Percentiles rank a stretch among this genome's conserved stretches.
phyloP scores from a whole-genome alignment of 2,888 invertebrate species.

The Prosapia bicincta region DNA sequence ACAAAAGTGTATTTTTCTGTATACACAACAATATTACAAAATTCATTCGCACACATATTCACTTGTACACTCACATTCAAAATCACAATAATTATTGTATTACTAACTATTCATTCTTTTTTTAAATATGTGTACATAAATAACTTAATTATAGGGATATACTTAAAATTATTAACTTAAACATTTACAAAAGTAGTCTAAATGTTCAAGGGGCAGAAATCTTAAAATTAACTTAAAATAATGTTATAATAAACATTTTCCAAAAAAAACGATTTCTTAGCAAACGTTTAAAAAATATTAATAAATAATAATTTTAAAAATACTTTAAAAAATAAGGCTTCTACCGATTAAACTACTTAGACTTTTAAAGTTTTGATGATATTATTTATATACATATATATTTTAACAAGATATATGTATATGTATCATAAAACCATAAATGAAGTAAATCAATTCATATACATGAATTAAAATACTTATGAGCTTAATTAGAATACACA shows the following conservation, averaged over 20 bases:
- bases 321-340: conserved; percentile 32
- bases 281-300: not conserved
- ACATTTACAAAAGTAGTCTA: conserved; percentile 32
- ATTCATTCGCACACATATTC: not conserved
- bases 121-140: conserved; percentile 19
- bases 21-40: conserved; percentile 20
- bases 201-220: conserved; percentile 38
- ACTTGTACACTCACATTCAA: conserved; percentile 16
- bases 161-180: conserved; percentile 20
- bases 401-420: not conserved
- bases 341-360: conserved; percentile 38
- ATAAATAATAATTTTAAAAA: conserved; percentile 12
- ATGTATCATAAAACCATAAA: not conserved
- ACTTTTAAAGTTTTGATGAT: conserved; percentile 14
- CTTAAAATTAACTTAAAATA: conserved; percentile 28
- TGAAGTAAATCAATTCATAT: not conserved
- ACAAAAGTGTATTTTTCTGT: conserved; percentile 23
- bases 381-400: not conserved
- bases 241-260: not conserved
- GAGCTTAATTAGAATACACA: not conserved
- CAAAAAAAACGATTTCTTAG: too few species aligned
- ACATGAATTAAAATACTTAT: not conserved
- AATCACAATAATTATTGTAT: conserved; percentile 28
- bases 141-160: conserved; percentile 14
- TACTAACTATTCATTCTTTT: conserved; percentile 20